Evolutionary conservation across 2,797 vertebrate species (phyloP).

Genomic region (Eulemur mongoz): DNA sequence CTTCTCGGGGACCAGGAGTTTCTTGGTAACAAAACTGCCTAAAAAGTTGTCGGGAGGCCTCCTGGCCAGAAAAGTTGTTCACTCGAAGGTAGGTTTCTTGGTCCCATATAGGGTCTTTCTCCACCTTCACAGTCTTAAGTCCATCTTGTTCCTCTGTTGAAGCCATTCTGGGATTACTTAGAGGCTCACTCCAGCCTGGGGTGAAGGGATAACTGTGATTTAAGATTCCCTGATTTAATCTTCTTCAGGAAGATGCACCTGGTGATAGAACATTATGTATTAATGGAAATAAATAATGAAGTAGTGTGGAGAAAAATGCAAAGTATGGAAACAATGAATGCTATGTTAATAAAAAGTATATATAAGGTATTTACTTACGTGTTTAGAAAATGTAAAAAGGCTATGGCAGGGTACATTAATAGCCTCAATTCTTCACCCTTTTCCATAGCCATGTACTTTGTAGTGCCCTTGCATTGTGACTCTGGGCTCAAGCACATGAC

Average conservation of each 20-base stretch:
- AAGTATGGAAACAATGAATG: background rate
- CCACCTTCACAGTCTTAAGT: background rate
- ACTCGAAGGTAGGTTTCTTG: background rate
- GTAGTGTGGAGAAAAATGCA: background rate
- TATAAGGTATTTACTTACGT: background rate
- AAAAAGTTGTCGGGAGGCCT: constrained; percentile 22
- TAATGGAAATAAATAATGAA: background rate
- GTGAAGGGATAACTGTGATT: background rate
- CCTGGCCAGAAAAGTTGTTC: constrained; percentile 24
- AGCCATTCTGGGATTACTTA: background rate
- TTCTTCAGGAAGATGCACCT: background rate
- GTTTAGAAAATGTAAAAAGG: background rate
- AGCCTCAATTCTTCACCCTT: background rate
- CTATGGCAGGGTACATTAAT: background rate
- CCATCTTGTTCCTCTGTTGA: background rate
- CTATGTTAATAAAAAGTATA: background rate
- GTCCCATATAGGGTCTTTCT: background rate
- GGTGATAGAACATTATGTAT: background rate
- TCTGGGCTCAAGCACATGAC: background rate
- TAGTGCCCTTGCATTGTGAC: background rate
- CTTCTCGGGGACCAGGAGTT: background rate
- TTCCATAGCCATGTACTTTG: background rate
- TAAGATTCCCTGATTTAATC: background rate
- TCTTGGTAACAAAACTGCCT: constrained; percentile 48
- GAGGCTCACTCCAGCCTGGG: background rate